Percentiles rank a stretch among this genome's conserved stretches.
These are phyloP conservation scores for Oryzias sinensis DNA, from an alignment of 2,797 vertebrate species.

Conservation along the genomic window DNA sequence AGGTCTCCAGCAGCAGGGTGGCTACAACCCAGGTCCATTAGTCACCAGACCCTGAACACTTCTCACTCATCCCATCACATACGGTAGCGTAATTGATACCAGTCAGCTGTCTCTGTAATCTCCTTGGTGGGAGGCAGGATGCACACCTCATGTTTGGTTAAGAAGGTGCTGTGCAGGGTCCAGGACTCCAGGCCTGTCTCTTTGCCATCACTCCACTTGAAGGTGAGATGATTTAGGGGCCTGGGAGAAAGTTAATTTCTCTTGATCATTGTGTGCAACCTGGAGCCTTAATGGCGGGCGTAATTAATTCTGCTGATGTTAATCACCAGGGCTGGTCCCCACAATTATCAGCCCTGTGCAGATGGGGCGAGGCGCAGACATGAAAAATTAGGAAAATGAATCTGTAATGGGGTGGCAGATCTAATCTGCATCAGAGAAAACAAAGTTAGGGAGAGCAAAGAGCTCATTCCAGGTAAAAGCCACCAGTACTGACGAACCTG, in stretches of 20 bases:
- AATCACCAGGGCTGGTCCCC: slow-evolving; percentile 99
- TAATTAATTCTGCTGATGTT: slow-evolving; percentile 99
- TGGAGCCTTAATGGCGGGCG: slow-evolving; percentile 99
- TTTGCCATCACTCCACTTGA: slow-evolving; percentile 93
- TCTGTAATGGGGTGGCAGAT: slow-evolving; percentile 99
- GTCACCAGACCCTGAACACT: slow-evolving; percentile 70
- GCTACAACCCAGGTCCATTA: slow-evolving; percentile 72
- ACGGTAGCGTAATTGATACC: slow-evolving; percentile 75
- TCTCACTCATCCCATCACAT: slow-evolving; percentile 73
- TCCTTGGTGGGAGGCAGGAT: slow-evolving; percentile 60
- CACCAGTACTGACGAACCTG: slow-evolving; percentile 81
- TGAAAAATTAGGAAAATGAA: slow-evolving; percentile 99
- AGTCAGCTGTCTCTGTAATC: slow-evolving; percentile 63
- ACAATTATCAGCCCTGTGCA: slow-evolving; percentile 99
- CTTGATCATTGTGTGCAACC: slow-evolving; percentile 99
- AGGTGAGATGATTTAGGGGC: slow-evolving; percentile 99
- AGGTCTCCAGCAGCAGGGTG: slow-evolving; percentile 61
- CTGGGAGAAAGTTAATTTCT: slow-evolving; percentile 99
- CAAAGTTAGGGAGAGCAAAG: slow-evolving; percentile 96
- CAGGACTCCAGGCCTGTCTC: slow-evolving; percentile 83
- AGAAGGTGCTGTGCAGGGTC: slow-evolving; percentile 77
- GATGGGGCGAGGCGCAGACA: slow-evolving; percentile 99
- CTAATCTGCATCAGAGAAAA: slow-evolving; percentile 99
- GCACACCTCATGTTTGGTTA: slow-evolving; percentile 80
- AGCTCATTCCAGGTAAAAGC: slow-evolving; percentile 92